These are phyloP conservation scores for Tetranychus truncatus DNA, from an alignment of 2,888 invertebrate genomes.

Conservation along the genomic window DNA sequence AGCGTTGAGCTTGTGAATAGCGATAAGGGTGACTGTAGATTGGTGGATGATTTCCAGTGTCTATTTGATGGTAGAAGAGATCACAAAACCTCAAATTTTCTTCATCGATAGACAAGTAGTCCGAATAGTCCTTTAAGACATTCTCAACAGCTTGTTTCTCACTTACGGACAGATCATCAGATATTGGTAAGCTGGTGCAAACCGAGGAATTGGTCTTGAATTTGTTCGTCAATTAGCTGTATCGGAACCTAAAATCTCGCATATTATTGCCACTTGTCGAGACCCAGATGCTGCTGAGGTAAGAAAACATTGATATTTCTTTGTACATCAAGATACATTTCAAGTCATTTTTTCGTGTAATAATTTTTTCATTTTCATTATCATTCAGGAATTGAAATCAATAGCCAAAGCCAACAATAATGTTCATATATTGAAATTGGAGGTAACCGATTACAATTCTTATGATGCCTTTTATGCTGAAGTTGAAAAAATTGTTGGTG, in stretches of 20 bases:
- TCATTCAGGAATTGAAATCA: background rate
- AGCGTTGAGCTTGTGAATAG: background rate
- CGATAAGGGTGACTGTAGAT: background rate
- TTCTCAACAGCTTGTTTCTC: no score
- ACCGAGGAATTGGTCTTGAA: conserved; percentile 69
- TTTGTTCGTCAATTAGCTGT: conserved; percentile 58
- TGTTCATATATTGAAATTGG: conserved; percentile 29
- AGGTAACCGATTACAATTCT: conserved; percentile 20
- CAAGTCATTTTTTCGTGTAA: no score
- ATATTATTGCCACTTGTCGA: conserved; percentile 54
- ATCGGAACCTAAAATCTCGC: no score
- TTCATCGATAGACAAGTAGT: background rate
- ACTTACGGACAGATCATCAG: no score
- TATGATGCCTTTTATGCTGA: background rate
- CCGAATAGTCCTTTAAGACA: no score
- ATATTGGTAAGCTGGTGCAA: conserved; percentile 46
- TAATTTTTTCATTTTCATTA: background rate
- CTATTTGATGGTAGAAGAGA: background rate
- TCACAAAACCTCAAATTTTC: background rate
- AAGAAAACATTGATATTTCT: background rate
- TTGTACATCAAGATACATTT: background rate
- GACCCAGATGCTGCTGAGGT: conserved; percentile 43
- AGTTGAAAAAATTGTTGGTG: conserved; percentile 27
- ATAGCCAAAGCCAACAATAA: background rate
- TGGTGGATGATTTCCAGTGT: conserved; percentile 6